Conservation (phyloP, 2,888 invertebrate species). For the Chirona hameri region DNA sequence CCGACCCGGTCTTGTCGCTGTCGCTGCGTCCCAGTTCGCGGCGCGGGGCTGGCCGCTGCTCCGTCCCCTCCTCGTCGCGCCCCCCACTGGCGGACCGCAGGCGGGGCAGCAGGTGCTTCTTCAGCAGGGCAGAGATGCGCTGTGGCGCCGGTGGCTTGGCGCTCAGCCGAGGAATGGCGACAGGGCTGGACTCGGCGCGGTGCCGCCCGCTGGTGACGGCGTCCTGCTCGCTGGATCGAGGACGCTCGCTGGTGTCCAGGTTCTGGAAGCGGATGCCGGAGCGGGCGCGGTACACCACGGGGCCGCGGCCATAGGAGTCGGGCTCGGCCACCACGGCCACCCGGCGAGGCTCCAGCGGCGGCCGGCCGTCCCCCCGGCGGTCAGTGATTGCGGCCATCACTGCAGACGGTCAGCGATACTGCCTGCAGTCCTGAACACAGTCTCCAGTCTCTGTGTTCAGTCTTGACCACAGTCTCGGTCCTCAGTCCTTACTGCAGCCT, state of each 20-base stretch:
- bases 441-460: too few relatives aligned
- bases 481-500: too few relatives aligned
- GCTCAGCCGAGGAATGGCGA: neutral
- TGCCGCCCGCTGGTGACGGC: neutral
- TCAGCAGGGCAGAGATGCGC: neutral
- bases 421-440: neutral
- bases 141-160: neutral
- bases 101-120: neutral
- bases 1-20: neutral
- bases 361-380: neutral
- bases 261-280: slow-evolving; percentile 37
- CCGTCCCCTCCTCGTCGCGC: neutral
- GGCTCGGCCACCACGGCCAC: neutral
- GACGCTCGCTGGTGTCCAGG: neutral
- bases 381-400: neutral
- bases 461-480: too few relatives aligned
- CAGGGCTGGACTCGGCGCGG: neutral
- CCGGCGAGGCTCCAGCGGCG: slow-evolving; percentile 1
- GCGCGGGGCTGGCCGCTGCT: neutral
- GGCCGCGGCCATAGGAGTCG: neutral
- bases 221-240: neutral
- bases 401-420: neutral
- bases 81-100: neutral
- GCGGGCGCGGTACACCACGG: slow-evolving; percentile 33
- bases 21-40: neutral